Evolutionary conservation across 2,797 vertebrate species (phyloP).

Genomic region (Myotis vivesi): DNA sequence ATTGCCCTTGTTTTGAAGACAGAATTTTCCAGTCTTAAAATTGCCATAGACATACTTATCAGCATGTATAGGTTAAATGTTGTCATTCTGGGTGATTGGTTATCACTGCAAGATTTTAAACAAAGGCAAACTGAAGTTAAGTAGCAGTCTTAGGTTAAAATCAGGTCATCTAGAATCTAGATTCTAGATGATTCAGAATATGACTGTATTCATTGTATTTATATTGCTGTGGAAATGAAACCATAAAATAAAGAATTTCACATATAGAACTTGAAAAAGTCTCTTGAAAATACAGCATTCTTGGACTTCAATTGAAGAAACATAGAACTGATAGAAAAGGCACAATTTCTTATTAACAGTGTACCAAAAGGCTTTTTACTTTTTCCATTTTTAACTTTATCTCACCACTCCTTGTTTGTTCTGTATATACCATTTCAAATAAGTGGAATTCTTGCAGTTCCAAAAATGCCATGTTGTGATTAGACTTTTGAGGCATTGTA

Average conservation of each 20-base stretch:
- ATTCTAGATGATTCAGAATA: not conserved
- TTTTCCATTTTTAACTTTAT: conserved; percentile 18
- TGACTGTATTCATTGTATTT: not conserved
- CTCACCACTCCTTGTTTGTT: not conserved
- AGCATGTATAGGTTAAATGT: not conserved
- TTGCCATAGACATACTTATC: not conserved
- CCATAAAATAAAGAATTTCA: not conserved
- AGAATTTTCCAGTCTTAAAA: not conserved
- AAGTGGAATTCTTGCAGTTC: conserved; percentile 33
- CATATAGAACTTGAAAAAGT: not conserved
- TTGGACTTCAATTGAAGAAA: conserved; percentile 31
- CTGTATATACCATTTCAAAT: conserved; percentile 17
- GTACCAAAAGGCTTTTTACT: not conserved
- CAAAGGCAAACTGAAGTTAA: conserved; percentile 29
- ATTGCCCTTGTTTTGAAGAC: not conserved
- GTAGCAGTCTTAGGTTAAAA: not conserved
- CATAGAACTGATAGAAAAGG: conserved; percentile 8
- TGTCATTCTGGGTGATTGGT: not conserved
- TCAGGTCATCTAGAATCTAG: not conserved
- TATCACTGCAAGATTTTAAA: conserved; percentile 17
- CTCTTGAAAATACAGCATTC: not conserved
- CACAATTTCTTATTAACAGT: not conserved
- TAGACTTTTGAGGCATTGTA: conserved; percentile 32
- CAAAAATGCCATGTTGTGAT: conserved; percentile 23
- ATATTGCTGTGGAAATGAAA: conserved; percentile 5